Conservation (phyloP, 35 echinoderm and acorn worm genomes). For the Eucidaris tribuloides region DNA sequence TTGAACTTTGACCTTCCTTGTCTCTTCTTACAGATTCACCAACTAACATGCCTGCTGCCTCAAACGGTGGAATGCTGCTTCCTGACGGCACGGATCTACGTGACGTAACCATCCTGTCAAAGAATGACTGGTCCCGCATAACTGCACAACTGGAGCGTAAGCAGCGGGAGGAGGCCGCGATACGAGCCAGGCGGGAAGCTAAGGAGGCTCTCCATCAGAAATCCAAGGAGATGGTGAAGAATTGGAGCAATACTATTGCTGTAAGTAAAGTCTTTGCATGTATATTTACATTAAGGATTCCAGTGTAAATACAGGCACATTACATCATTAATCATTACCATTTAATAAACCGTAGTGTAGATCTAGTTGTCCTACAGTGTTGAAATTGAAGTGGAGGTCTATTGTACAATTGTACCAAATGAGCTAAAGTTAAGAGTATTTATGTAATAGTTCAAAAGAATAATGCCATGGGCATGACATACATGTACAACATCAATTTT, state of each 20-base stretch:
- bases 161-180: slow-evolving; percentile 47
- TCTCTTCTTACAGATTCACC: not conserved
- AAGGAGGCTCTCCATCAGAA: slow-evolving; percentile 69
- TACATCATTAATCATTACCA: no score
- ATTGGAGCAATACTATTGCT: slow-evolving; percentile 98
- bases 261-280: slow-evolving; percentile 68
- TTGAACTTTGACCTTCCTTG: not conserved
- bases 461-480: no score
- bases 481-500: no score
- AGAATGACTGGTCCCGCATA: slow-evolving; percentile 81
- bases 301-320: no score
- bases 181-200: slow-evolving; percentile 36
- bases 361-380: no score
- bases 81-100: slow-evolving; percentile 54
- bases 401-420: no score
- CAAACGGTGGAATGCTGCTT: not conserved
- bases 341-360: no score
- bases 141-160: slow-evolving; percentile 69
- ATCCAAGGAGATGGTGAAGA: slow-evolving; percentile 91
- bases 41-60: not conserved
- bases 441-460: no score
- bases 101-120: slow-evolving; percentile 77
- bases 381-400: no score
- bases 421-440: no score
- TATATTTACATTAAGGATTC: no score